Evolutionary conservation across 2,888 invertebrate species (phyloP).

Genomic region (Cyrtodaria siliqua): DNA sequence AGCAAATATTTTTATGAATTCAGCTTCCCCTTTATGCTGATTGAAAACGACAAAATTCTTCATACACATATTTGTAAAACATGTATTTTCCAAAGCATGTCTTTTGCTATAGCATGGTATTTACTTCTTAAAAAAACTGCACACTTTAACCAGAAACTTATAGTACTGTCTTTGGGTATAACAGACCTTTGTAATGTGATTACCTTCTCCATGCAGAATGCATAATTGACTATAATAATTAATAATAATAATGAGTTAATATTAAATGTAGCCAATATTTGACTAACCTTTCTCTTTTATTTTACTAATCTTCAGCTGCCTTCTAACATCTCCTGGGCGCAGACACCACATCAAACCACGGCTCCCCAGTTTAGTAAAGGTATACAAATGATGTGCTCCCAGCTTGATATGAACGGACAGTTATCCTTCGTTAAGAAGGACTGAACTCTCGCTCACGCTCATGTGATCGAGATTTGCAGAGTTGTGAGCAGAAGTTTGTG

Average conservation of each 20-base stretch:
- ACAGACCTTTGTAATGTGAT: constrained; percentile 51
- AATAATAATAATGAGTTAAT: constrained; percentile 44
- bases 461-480: not conserved
- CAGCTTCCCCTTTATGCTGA: too few relatives aligned
- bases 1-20: not conserved
- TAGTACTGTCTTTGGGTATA: constrained; percentile 72
- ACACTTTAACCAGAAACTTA: constrained; percentile 74
- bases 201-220: constrained; percentile 57
- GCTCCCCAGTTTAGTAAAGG: constrained; percentile 51
- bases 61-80: not conserved
- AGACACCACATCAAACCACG: constrained; percentile 45
- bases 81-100: constrained; percentile 1
- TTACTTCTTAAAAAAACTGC: constrained; percentile 62
- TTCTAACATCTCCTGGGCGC: constrained; percentile 71
- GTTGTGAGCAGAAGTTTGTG: too few relatives aligned
- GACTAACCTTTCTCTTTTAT: constrained; percentile 76
- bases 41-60: too few relatives aligned
- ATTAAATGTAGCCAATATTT: constrained; percentile 53
- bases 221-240: constrained; percentile 18
- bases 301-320: constrained; percentile 78
- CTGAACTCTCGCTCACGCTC: constrained; percentile 5
- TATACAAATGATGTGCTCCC: constrained; percentile 60
- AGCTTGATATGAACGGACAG: constrained; percentile 57
- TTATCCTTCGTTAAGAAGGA: constrained; percentile 62
- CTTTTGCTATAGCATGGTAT: constrained; percentile 47